Evolutionary conservation across 2,113 vertebrate species (phyloP).

Genomic region (Spheniscus mendiculus): DNA sequence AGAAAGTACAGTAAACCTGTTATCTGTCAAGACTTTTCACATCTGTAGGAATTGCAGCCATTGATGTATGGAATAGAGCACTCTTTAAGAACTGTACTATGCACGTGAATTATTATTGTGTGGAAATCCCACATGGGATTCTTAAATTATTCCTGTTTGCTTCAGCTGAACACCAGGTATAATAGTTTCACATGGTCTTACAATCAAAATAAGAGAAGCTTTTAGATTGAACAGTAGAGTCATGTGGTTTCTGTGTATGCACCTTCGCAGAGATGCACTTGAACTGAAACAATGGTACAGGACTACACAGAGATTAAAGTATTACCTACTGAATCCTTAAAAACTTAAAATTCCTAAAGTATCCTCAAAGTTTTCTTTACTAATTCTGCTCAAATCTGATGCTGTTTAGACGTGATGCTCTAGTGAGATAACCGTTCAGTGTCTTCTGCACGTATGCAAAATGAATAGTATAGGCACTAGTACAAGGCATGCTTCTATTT

Average conservation of each 20-base stretch:
- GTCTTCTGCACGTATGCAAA: background rate
- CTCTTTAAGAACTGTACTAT: background rate
- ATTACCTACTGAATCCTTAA: background rate
- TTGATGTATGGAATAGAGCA: background rate
- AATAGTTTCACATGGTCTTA: background rate
- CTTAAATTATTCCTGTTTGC: background rate
- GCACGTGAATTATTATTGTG: background rate
- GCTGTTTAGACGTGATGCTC: background rate
- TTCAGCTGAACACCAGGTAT: background rate
- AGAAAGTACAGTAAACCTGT: background rate
- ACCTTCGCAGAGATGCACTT: background rate
- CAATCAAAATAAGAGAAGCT: background rate
- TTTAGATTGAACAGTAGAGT: background rate
- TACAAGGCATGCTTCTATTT: background rate
- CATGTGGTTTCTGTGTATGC: background rate
- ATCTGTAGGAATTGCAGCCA: background rate
- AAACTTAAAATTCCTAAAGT: background rate
- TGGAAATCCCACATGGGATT: background rate
- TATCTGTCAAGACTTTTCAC: background rate
- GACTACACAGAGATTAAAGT: background rate
- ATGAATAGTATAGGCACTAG: background rate
- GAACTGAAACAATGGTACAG: background rate
- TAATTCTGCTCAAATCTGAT: background rate
- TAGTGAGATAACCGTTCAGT: background rate
- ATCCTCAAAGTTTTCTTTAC: background rate